Evolutionary conservation across 2,113 vertebrate genomes (phyloP), one percentile per base, ranked within the genome.

Genomic region (Kobus ellipsiprymnus): DNA sequence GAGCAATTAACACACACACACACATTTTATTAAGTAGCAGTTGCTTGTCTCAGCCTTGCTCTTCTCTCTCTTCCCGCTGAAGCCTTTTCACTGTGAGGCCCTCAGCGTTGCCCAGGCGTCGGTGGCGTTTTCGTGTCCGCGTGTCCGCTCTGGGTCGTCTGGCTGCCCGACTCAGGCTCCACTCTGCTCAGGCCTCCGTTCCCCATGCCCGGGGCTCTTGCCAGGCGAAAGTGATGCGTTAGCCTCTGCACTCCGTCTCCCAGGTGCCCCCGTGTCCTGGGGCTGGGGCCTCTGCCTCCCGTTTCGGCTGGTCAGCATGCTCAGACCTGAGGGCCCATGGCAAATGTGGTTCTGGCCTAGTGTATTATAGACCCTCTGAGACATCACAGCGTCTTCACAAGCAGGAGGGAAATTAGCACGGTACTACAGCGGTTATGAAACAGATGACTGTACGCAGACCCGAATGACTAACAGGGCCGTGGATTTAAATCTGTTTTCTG

Each of bases 161-260:
- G 8, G 57, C 5, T 29, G 36, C 25, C 1, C 2, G 1, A 13
- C 64, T 36, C 44, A 6, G 82, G 67, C 21, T 12, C 77, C 14
- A 40, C 16, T 0, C 3, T 30, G 54, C 77, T 60, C 6, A 3
- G n/a, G 10, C 62, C 36, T 36, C 23, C n/a, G 8, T 13, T 25
- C n/a, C n/a, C 19, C 0, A 0, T 13, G 59, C 15, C 36, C 46
- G 5, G 40, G 7, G 7, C 14, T 48, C 0, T 7, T 57, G 59
- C 64, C 17, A 4, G 2, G n/a, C 36, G 29, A 13, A 33, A 10
- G 17, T 5, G 14, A 29, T 16, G 7, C 1, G 10, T 29, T 60
- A 44, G 15, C 55, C 46, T 55, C 2, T 21, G 29, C 77, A n/a
- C 48, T 36, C 44, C 9, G 1, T n/a, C 21, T 59, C 48, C 44